A percentile compares a stretch with the other conserved stretches of the same genome.
phyloP scores from a whole-genome alignment of 1,140 invertebrate species.

The Drosophila mauritiana region DNA sequence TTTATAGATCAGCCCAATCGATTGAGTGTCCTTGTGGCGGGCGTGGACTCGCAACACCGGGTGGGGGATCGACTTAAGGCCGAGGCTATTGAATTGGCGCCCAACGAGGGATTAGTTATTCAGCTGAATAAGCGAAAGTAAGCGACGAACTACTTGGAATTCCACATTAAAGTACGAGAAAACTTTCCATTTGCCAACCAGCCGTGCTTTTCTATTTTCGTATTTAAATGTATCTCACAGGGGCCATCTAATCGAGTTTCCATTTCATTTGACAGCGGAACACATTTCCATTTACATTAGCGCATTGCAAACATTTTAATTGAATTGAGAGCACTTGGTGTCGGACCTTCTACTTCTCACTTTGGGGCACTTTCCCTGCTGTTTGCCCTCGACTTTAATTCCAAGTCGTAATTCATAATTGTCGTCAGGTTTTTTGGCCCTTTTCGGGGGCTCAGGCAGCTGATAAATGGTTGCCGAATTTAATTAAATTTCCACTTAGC shows the following conservation, averaged over 20 bases:
- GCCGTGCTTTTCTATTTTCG: conserved; percentile 26
- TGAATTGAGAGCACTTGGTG: conserved; percentile 50
- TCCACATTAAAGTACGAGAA: conserved; percentile 26
- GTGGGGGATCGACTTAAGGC: conserved; percentile 77
- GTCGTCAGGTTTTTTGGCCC: conserved; percentile 21
- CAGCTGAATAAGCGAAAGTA: conserved; percentile 47
- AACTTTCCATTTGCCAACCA: conserved; percentile 19
- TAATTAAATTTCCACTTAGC: conserved; percentile 59
- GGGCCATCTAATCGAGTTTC: conserved; percentile 50
- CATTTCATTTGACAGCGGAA: conserved; percentile 52
- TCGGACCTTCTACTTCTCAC: conserved; percentile 29
- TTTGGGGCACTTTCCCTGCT: conserved; percentile 47
- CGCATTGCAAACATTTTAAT: conserved; percentile 57
- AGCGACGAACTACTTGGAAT: conserved; percentile 11
- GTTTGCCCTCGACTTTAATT: conserved; percentile 14
- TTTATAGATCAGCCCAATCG: conserved; percentile 79
- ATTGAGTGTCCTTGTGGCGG: conserved; percentile 84
- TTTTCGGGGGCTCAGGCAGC: conserved; percentile 8
- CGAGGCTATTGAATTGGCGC: conserved; percentile 36
- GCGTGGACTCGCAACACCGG: conserved; percentile 80
- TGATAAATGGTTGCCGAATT: conserved; percentile 66
- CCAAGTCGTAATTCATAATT: conserved; percentile 66
- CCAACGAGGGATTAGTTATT: conserved; percentile 61
- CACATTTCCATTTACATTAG: conserved; percentile 47
- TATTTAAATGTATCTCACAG: conserved; percentile 48